These are phyloP conservation scores for Pyrochroa serraticornis DNA, from an alignment of 2,888 invertebrate species.

Conservation along the genomic window DNA sequence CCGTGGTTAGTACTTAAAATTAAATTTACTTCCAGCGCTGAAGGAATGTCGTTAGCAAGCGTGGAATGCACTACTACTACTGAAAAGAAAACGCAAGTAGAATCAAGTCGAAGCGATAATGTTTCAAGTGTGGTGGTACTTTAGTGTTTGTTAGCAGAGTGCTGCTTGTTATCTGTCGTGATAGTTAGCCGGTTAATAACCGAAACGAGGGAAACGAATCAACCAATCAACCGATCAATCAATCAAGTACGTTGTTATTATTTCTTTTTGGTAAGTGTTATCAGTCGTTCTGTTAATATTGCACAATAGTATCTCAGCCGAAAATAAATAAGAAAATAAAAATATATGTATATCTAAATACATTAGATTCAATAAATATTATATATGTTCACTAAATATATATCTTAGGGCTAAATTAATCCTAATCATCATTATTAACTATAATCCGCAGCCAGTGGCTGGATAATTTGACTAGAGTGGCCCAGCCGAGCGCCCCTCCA, in stretches of 20 bases:
- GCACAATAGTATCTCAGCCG: slow-evolving; percentile 58
- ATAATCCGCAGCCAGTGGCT: slow-evolving; percentile 53
- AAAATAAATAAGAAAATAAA: slow-evolving; percentile 44
- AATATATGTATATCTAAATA: slow-evolving; percentile 48
- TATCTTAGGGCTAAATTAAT: slow-evolving; percentile 54
- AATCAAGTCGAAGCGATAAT: slow-evolving; percentile 29
- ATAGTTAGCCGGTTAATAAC: slow-evolving; percentile 4
- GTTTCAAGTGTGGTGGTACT: slow-evolving; percentile 30
- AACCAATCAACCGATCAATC: too few species aligned
- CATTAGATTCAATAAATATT: slow-evolving; percentile 58
- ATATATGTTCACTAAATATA: slow-evolving; percentile 55
- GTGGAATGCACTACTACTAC: slow-evolving; percentile 53
- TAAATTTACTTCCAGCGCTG: slow-evolving; percentile 52
- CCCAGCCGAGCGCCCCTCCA: slow-evolving; percentile 48
- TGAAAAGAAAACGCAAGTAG: slow-evolving; percentile 30
- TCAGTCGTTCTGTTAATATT: slow-evolving; percentile 59
- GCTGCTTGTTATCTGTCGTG: slow-evolving; percentile 31
- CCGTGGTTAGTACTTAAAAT: slow-evolving; percentile 42
- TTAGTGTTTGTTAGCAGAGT: slow-evolving; percentile 7
- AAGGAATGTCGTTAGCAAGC: slow-evolving; percentile 57
- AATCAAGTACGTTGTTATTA: slow-evolving; percentile 13
- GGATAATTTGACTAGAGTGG: slow-evolving; percentile 61
- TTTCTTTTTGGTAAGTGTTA: slow-evolving; percentile 47
- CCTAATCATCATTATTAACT: slow-evolving; percentile 55
- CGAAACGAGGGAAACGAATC: too few species aligned